phyloP scores from a whole-genome alignment of 2,888 invertebrate species.

The Xylota segnis region DNA sequence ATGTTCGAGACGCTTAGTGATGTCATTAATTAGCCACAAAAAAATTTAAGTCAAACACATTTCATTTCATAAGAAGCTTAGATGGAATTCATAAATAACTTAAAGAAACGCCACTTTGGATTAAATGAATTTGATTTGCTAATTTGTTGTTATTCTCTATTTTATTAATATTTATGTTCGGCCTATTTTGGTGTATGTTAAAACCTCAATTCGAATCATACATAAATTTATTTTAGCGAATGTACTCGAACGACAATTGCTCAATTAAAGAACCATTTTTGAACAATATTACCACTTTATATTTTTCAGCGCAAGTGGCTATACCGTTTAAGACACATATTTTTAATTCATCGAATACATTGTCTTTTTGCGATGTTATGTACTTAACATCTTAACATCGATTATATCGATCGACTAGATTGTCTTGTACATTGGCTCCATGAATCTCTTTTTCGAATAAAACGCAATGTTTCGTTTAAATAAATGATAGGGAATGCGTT shows the following conservation, averaged over 20 bases:
- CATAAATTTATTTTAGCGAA: background rate
- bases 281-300: background rate
- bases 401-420: background rate
- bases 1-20: background rate
- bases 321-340: too few species aligned
- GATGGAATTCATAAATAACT: background rate
- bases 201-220: background rate
- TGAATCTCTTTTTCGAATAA: too few species aligned
- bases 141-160: slow-evolving; percentile 6
- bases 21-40: slow-evolving; percentile 6
- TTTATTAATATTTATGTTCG: background rate
- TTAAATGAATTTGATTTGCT: slow-evolving; percentile 22
- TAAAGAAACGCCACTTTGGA: background rate
- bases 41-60: background rate
- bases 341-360: too few species aligned
- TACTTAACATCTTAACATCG: too few species aligned
- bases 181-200: background rate
- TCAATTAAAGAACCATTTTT: background rate
- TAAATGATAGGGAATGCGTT: too few species aligned
- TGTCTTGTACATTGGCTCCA: too few species aligned
- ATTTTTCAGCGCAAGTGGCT: too few species aligned
- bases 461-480: too few species aligned
- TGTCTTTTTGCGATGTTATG: background rate
- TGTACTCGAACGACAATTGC: background rate
- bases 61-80: too few species aligned